These are phyloP conservation scores for Therioaphis trifolii DNA, from an alignment of 2,888 invertebrate genomes.

Conservation along the genomic window DNA sequence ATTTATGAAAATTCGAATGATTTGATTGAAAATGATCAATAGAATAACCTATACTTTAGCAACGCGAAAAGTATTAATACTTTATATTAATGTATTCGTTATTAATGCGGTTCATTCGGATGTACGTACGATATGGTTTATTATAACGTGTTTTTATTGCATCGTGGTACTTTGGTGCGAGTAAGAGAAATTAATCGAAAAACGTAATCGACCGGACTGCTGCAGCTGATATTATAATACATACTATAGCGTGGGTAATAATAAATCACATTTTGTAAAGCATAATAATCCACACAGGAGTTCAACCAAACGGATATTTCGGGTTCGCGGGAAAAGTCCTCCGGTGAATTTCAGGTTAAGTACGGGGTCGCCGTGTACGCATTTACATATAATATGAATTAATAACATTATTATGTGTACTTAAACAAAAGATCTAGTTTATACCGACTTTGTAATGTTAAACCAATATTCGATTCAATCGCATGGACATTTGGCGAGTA, in stretches of 20 bases:
- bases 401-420: background rate
- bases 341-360: conserved; percentile 15
- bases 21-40: too few species aligned
- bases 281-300: conserved; percentile 17
- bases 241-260: background rate
- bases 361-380: conserved; percentile 3
- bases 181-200: conserved; percentile 30
- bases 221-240: background rate
- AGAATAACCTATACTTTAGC: too few species aligned
- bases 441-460: too few species aligned
- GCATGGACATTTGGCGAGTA: background rate
- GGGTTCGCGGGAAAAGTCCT: conserved; percentile 16
- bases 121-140: too few species aligned
- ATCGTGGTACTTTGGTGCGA: too few species aligned
- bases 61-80: too few species aligned
- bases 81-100: too few species aligned
- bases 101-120: too few species aligned
- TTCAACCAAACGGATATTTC: conserved; percentile 24
- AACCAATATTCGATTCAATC: too few species aligned
- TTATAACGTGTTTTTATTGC: too few species aligned
- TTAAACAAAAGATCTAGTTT: background rate
- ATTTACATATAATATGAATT: background rate
- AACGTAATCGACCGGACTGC: conserved; percentile 20
- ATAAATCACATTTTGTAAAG: conserved; percentile 35
- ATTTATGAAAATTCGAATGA: too few species aligned